Conservation (phyloP, 2,797 vertebrate genomes). For the Allobates femoralis region DNA sequence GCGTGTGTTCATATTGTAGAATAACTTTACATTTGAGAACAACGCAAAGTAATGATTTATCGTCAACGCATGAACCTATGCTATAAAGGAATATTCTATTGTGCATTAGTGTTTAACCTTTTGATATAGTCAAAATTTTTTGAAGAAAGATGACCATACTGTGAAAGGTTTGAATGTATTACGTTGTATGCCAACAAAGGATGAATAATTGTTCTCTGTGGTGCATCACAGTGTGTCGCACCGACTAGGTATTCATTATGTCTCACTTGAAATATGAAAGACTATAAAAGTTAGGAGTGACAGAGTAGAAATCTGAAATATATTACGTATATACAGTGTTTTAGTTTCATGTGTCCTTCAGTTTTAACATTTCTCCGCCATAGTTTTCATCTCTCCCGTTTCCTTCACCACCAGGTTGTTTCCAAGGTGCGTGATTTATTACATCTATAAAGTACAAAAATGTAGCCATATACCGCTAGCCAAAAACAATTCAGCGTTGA, state of each 20-base stretch:
- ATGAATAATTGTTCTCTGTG: conserved; percentile 18
- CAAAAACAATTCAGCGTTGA: conserved; percentile 1
- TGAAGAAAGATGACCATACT: conserved; percentile 31
- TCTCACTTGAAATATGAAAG: conserved; percentile 22
- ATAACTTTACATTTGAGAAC: conserved; percentile 54
- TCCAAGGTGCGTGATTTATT: conserved; percentile 14
- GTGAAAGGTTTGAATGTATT: conserved; percentile 13
- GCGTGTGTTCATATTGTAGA: conserved; percentile 62
- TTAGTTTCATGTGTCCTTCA: not conserved
- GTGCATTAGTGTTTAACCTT: conserved; percentile 41
- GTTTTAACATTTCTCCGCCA: not conserved
- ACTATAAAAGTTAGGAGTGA: conserved; percentile 16
- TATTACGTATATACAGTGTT: not conserved
- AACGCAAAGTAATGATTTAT: conserved; percentile 62
- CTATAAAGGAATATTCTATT: conserved; percentile 9
- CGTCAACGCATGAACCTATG: conserved; percentile 50
- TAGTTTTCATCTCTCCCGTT: conserved; percentile 10
- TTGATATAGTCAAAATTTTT: conserved; percentile 7
- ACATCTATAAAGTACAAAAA: conserved; percentile 6
- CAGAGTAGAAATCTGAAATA: not conserved
- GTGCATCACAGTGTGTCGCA: not conserved
- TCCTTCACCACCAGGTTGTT: not conserved
- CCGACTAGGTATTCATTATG: conserved; percentile 18
- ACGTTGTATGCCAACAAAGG: conserved; percentile 19
- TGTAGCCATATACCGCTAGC: not conserved